Base-by-base conservation (phyloP, 2,888 invertebrate genomes). In the Spilosoma lubricipeda region DNA sequence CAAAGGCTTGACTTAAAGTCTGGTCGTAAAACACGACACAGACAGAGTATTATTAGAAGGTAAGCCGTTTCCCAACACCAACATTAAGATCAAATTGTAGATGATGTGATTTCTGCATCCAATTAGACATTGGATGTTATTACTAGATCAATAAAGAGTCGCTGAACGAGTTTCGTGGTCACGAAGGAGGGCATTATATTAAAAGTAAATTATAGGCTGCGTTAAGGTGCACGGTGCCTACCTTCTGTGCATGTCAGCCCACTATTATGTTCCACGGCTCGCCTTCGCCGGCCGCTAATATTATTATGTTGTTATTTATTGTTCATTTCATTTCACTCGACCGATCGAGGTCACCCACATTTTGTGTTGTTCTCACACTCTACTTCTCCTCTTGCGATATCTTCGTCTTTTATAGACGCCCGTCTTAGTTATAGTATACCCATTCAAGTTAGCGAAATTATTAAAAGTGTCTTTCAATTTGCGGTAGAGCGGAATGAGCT, bases 71-170 rank as follows among this genome's bases (percentile, higher is more conserved):
- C 64, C 52, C 64, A 42, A 65, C 48, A 27, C 42, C 39, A 59
- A 69, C 70, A 64, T 52, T 64, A 70, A 71, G 70, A 70, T 48
- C 27, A 59, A 67, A 69, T 69, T 36, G 63, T 30, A 65, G 70
- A 56, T 70, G 56, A 70, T 42, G 70, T 42, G 65, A 64, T 66
- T 70, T 66, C 68, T 56, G 65, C 69, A 45, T 70, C 73, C 70
- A 73, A 73, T 73, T 70, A 73, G 70, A 69, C 70, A 73, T 70
- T 73, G 39, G 39, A 30, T 66, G 70, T 73, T 73, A 73, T 73
- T 73, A 73, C 73, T 73, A 70, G 69, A 73, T 66, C 70, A 66
- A 73, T 73, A 73, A 66, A 70, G 70, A 70, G 69, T 64, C 36
- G 48, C 64, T 63, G 45, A 68, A 63, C 72, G 68, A 64, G 72